These are phyloP conservation scores for Rhagologus leucostigma DNA, from an alignment of 2,113 vertebrate species.

Conservation along the genomic window DNA sequence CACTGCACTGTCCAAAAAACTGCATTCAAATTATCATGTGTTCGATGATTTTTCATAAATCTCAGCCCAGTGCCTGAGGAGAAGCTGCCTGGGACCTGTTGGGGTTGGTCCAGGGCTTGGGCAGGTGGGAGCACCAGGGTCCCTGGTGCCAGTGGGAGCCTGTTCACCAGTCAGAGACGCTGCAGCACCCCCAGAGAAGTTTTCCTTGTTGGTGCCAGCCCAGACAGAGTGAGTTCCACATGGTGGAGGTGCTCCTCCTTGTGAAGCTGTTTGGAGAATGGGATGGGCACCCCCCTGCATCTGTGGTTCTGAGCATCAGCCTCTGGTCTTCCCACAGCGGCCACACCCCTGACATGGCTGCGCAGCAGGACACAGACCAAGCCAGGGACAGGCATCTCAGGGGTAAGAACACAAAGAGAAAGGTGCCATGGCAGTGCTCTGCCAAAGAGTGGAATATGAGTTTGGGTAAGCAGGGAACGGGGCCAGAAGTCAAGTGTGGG, in stretches of 20 bases:
- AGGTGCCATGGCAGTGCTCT: background rate
- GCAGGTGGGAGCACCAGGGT: background rate
- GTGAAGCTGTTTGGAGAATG: background rate
- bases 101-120: background rate
- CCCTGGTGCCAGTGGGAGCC: background rate
- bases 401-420: background rate
- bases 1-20: background rate
- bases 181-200: background rate
- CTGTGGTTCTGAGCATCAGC: background rate
- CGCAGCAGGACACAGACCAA: background rate
- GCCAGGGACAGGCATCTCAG: background rate
- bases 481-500: background rate
- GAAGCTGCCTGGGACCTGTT: background rate
- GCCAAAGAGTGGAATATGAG: background rate
- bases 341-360: rapidly evolving
- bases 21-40: background rate
- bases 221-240: background rate
- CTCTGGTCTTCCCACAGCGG: background rate
- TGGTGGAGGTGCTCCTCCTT: background rate
- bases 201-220: background rate
- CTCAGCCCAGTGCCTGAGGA: background rate
- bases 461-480: background rate
- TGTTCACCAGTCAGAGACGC: background rate
- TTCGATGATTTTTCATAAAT: background rate
- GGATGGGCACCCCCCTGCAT: background rate